Evolutionary conservation across 1,140 invertebrate species (phyloP), one percentile per base, ranked within the genome.

Genomic region (Drosophila paulistorum): DNA sequence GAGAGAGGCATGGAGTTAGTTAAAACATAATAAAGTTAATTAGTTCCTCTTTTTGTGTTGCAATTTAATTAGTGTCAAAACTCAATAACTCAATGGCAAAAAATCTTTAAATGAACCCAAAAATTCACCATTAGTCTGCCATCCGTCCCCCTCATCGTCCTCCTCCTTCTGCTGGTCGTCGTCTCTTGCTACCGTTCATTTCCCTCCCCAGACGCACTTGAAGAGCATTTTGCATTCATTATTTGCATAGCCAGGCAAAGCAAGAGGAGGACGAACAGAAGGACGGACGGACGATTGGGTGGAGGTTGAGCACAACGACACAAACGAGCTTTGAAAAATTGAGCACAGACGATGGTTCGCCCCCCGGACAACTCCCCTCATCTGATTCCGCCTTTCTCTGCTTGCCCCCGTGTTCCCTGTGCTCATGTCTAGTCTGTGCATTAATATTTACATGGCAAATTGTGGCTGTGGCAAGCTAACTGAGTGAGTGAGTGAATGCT

Each of bases 391-490:
- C 0, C 42, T 45, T 45, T 6, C 41, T 45, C 41, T 7, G 1
- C 13, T 45, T 45, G 13, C 13, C 26, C 17, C 9, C 41, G 7
- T 26, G 23, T 61, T 42, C 37, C 48, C 33, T 58, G 30, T 35
- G 62, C n/a, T 57, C 57, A 42, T 77, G 67, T 77, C 74, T 77
- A 62, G 74, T 68, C 61, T 72, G 79, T 68, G 79, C 79, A 86
- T 86, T 86, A 87, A 87, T 86, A 86, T 86, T 86, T 86, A 79
- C 83, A 86, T 86, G 77, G 79, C 79, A 87, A 87, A 82, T 83
- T 87, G 83, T 83, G 82, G 84, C 76, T 78, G 74, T 42, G 41
- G 60, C 39, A 64, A 48, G 33, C 42, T 33, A 79, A 69, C 68
- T 71, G 74, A 77, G 74, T 71, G 74, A 59, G 57, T 59, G 57